These are phyloP conservation scores for Drosophila bifasciata DNA, from an alignment of 1,140 invertebrate species.

Conservation along the genomic window DNA sequence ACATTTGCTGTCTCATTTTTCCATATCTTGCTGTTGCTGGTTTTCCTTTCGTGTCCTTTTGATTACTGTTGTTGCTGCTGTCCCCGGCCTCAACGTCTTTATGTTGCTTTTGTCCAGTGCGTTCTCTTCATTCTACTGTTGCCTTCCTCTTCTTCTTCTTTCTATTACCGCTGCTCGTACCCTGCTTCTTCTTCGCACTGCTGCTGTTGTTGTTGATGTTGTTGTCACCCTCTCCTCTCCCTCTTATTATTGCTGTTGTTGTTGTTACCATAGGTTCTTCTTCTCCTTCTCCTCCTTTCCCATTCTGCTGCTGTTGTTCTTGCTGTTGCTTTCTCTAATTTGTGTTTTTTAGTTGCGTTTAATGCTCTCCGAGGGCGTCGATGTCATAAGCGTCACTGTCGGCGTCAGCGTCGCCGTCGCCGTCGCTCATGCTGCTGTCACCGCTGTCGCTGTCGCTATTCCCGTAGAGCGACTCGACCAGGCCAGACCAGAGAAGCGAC, in stretches of 20 bases:
- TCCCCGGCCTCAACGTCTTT: not conserved
- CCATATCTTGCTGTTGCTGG: not conserved
- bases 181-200: no score
- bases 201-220: no score
- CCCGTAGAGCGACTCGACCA: slow-evolving; percentile 25
- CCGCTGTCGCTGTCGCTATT: slow-evolving; percentile 26
- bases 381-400: slow-evolving; percentile 48
- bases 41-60: not conserved
- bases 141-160: no score
- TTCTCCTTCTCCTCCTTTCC: not conserved
- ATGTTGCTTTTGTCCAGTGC: no score
- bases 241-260: no score
- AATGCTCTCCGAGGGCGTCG: slow-evolving; percentile 77
- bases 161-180: no score
- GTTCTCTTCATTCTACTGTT: no score
- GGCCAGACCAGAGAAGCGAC: slow-evolving; percentile 36
- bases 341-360: slow-evolving; percentile 69
- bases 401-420: slow-evolving; percentile 12
- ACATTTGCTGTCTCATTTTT: no score
- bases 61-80: not conserved
- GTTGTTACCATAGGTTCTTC: no score
- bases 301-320: not conserved
- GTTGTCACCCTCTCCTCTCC: no score
- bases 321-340: slow-evolving; percentile 59
- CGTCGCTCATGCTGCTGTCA: slow-evolving; percentile 6